A percentile compares a stretch with the other conserved stretches of the same genome.
These are phyloP conservation scores for Arion vulgaris DNA, from an alignment of 1,140 invertebrate species.

Conservation along the genomic window DNA sequence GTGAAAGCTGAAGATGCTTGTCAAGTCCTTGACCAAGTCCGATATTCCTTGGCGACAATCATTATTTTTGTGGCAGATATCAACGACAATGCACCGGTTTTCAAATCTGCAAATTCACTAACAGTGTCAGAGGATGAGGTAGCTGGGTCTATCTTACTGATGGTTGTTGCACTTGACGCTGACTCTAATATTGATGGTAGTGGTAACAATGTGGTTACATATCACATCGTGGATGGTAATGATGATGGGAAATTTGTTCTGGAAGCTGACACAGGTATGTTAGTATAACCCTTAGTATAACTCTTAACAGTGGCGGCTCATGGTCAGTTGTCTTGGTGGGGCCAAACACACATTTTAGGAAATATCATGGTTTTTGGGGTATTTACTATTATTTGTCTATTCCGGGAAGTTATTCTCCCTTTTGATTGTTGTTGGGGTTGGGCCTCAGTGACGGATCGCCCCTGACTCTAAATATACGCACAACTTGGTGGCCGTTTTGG, in stretches of 20 bases:
- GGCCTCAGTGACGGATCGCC: too few species aligned
- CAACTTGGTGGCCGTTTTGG: too few species aligned
- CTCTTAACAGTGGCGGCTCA: too few species aligned
- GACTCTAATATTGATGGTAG: conserved; percentile 87
- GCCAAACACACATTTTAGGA: too few species aligned
- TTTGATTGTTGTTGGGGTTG: too few species aligned
- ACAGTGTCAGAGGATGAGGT: conserved; percentile 74
- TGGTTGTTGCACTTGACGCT: conserved; percentile 87
- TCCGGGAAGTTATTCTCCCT: too few species aligned
- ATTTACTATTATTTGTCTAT: too few species aligned
- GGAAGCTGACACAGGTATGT: conserved; percentile 79
- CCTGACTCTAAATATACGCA: too few species aligned
- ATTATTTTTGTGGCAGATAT: conserved; percentile 84
- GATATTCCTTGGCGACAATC: conserved; percentile 85
- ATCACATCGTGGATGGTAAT: conserved; percentile 80
- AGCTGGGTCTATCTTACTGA: conserved; percentile 79
- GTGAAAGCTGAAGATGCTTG: conserved; percentile 88
- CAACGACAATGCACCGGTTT: conserved; percentile 83
- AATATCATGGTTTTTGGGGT: too few species aligned
- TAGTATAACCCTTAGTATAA: too few species aligned
- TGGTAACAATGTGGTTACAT: conserved; percentile 86
- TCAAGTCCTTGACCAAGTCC: conserved; percentile 78
- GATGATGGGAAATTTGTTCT: conserved; percentile 88
- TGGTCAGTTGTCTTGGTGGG: too few species aligned
- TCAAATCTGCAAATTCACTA: conserved; percentile 58